Conservation (phyloP, 2,888 invertebrate genomes). For the Dynastes hyllus region DNA sequence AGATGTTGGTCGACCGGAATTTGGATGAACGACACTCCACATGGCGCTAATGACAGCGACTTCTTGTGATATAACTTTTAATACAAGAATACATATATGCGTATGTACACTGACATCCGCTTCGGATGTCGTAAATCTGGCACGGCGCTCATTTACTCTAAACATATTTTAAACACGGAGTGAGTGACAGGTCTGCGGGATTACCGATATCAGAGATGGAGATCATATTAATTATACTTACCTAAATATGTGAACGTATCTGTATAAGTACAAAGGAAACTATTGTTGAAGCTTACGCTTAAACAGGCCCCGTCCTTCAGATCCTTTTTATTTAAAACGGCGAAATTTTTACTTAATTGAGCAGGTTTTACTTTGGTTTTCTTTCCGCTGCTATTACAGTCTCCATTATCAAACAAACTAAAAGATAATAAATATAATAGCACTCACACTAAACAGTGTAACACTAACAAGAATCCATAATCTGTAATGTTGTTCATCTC, state of each 20-base stretch:
- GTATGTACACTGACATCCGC: too few species aligned
- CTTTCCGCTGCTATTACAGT: conserved; percentile 13
- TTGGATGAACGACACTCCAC: too few species aligned
- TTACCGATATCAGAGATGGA: too few species aligned
- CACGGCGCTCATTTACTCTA: too few species aligned
- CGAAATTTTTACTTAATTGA: background rate
- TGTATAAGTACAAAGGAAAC: conserved; percentile 35
- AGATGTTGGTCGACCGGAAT: too few species aligned
- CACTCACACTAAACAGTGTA: background rate
- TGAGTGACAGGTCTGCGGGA: too few species aligned
- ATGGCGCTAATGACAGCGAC: too few species aligned
- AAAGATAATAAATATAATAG: background rate
- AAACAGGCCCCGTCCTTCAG: conserved; percentile 30
- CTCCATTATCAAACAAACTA: conserved; percentile 15
- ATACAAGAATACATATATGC: too few species aligned
- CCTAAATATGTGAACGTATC: conserved; percentile 16
- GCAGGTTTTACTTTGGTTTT: conserved; percentile 3
- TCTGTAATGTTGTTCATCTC: conserved; percentile 32
- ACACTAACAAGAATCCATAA: conserved; percentile 36
- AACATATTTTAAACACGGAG: too few species aligned
- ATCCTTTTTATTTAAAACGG: background rate
- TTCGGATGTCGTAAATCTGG: too few species aligned
- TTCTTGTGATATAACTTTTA: too few species aligned
- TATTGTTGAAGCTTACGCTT: conserved; percentile 51
- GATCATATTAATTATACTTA: background rate